Base-by-base conservation (phyloP, 2,113 vertebrate species). In the Bettongia penicillata region DNA sequence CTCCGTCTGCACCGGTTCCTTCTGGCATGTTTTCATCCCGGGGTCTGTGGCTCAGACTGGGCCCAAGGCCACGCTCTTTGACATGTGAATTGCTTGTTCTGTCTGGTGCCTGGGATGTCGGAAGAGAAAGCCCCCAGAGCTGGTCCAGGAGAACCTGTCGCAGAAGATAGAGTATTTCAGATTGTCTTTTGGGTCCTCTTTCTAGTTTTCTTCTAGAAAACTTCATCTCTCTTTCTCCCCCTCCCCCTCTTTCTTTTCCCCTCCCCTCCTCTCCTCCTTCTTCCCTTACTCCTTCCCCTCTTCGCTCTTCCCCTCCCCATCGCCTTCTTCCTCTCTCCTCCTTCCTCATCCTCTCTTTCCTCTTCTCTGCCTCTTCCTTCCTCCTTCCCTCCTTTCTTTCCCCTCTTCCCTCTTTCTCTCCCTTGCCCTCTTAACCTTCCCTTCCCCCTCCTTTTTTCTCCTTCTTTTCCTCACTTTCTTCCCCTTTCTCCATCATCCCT, bases 121-220 rank as follows among this genome's bases (percentile, higher is more conserved):
- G 53, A 93, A 91, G 61, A 90, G 23, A 50, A n/a, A 28, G 26
- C 16, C n/a, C 89, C 0, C 1, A 11, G 55, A 90, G 24, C 90
- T 49, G n/a, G 91, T 49, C 49, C 11, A 31, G 68, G 43, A 68
- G 31, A 28, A 68, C 8, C 11, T 3, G 10, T 53, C 48, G n/a
- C 89, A 43, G 7, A 84, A 22, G 51, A 96, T 48, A 19, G 14
- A 89, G 51, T 89, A 55, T 1, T 11, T 89, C 92, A 23, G 28
- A 51, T 12, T 22, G 91, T 50, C 26, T 50, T n/a, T 84, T 7
- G 89, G 95, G 93, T 93, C 94, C 96, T 91, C 48, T 51, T 48
- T 25, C 2, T 84, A 8, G 0, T 16, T n/a, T 5, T 26, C 8
- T 52, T 51, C 57, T 37, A 14, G 31, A 68, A 37, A 90, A 37